Conservation (phyloP, 37 sponge, comb jelly and placozoan species). For the Bolinopsis microptera region DNA sequence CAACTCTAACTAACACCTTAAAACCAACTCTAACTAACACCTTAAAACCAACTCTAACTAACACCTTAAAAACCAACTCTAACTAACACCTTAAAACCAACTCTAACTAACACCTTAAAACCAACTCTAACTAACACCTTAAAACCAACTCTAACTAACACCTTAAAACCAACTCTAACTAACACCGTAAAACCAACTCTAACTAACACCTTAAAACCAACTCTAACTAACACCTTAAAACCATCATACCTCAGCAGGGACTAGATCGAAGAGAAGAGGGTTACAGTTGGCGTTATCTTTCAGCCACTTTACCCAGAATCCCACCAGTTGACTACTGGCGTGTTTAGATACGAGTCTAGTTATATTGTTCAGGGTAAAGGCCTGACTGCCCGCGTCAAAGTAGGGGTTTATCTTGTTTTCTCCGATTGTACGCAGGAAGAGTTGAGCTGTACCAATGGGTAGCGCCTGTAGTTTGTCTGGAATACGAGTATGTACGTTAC, state of each 20-base stretch:
- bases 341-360: not conserved
- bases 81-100: too few species aligned
- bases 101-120: too few species aligned
- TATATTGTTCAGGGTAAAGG: not conserved
- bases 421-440: not conserved
- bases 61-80: too few species aligned
- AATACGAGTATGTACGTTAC: not conserved
- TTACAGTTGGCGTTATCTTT: not conserved
- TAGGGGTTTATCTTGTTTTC: constrained; percentile 27
- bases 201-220: too few species aligned
- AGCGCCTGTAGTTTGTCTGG: constrained; percentile 41
- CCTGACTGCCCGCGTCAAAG: not conserved
- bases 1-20: too few species aligned
- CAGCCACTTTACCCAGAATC: constrained; percentile 1
- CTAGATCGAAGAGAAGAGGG: constrained; percentile 2
- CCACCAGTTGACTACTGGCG: not conserved
- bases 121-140: too few species aligned
- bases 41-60: too few species aligned
- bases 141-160: too few species aligned
- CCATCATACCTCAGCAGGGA: constrained; percentile 35
- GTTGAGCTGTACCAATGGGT: not conserved
- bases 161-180: too few species aligned
- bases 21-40: too few species aligned
- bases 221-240: too few species aligned
- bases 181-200: too few species aligned